Conservation (phyloP, 2,888 invertebrate genomes). For the Eristalinus aeneus region DNA sequence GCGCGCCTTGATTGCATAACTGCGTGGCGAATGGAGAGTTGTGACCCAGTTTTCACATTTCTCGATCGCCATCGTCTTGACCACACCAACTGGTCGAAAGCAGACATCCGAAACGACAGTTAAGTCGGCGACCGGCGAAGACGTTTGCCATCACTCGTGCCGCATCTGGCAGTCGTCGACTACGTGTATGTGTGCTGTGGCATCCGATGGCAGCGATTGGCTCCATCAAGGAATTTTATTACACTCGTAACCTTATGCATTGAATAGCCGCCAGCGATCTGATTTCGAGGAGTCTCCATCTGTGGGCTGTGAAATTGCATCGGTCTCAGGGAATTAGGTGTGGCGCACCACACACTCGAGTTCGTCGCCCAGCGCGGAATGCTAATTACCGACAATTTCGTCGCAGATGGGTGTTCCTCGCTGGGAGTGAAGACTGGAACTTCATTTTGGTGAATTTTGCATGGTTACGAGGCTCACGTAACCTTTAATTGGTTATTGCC, state of each 20-base stretch:
- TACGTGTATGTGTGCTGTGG: slow-evolving; percentile 28
- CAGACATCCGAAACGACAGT: not conserved
- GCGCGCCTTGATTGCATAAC: slow-evolving; percentile 59
- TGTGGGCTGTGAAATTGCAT: slow-evolving; percentile 46
- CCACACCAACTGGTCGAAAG: slow-evolving; percentile 35
- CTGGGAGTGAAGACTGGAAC: not conserved
- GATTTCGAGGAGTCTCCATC: slow-evolving; percentile 43
- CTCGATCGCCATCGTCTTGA: slow-evolving; percentile 14
- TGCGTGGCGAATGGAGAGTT: slow-evolving; percentile 52
- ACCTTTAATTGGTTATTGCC: not conserved
- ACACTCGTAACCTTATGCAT: slow-evolving; percentile 69
- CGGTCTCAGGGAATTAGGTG: slow-evolving; percentile 59
- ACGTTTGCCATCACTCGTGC: slow-evolving; percentile 12
- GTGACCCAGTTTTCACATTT: slow-evolving; percentile 64
- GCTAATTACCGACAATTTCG: slow-evolving; percentile 43
- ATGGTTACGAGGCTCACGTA: not conserved
- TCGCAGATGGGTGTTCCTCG: slow-evolving; percentile 38
- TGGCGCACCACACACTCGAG: slow-evolving; percentile 49
- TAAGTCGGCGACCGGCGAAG: not conserved
- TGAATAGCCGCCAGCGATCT: slow-evolving; percentile 68
- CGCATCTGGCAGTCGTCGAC: not conserved
- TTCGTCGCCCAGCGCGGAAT: slow-evolving; percentile 52
- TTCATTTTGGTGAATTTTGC: not conserved
- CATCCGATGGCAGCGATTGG: slow-evolving; percentile 54
- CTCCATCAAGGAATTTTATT: slow-evolving; percentile 67